Base-by-base conservation (phyloP, 2,888 invertebrate species). In the Pterostichus niger region DNA sequence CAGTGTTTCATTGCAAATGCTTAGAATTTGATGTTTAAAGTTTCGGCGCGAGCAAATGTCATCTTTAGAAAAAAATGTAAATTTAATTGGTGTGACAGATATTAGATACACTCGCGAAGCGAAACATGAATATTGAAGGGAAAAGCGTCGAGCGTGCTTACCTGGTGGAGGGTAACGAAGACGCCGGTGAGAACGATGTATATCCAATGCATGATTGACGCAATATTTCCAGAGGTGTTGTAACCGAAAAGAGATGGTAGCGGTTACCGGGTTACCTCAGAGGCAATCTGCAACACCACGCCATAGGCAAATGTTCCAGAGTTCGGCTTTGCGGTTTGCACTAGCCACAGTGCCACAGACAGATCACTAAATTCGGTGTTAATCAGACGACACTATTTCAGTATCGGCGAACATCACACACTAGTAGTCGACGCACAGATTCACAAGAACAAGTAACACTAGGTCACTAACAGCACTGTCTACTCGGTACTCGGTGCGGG, bases 251-350 rank as follows among this genome's bases (percentile, higher is more conserved):
- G 87, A 87, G 88, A 88, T 89, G 54, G 68, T 59, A 83, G 82
- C 82, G 82, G 68, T 71, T 71, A 71, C 68, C 68, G 90, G 75
- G 90, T 90, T 90, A 90, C 89, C 89, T 90, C 89, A 89, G 86
- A 87, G 88, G 88, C 87, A 87, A 88, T 89, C 89, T 89, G 88
- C 88, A 89, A 89, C 87, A 89, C 88, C 88, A 88, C 89, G 90
- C 90, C 90, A 90, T 90, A 90, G 88, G 89, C 87, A 88, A 86
- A 87, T 86, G 82, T 83, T 61, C 73, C 75, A 75, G 75, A 82
- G 75, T 82, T 75, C 82, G 56, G 46, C 61, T 77, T 24, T 24
- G 24, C 24, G 24, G 78, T 52, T 61, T 40, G 40, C 64, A 77
- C 81, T 84, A 86, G n/a, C n/a, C n/a, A n/a, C n/a, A n/a, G n/a